Base-by-base conservation (phyloP, 2,113 vertebrate species). In the Rhabdornis inornatus region DNA sequence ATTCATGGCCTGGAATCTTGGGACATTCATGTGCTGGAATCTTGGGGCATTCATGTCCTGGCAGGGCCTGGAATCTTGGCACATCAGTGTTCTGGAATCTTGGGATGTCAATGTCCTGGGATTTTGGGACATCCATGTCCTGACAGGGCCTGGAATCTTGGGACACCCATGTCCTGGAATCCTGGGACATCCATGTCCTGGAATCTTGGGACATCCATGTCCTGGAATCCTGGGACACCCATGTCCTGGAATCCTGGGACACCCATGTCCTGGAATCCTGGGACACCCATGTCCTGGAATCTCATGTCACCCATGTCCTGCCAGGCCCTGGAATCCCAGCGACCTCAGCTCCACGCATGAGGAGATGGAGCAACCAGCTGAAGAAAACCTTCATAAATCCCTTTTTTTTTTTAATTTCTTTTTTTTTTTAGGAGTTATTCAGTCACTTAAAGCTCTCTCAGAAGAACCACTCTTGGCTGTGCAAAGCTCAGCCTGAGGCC, bases 271-370 rank as follows among this genome's bases (percentile, higher is more conserved):
- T 75, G 83, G 68, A 37, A 70, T 17, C 9, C 3, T 4, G 1
- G 16, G 22, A 3, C 7, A 27, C 19, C 39, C 45, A 10, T 6
- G 35, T 13, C 53, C 64, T 40, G 10, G 19, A 61, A 61, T 9
- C 24, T 9, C 4, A 5, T 5, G 6, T 6, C 24, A 18, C 28
- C 12, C 28, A 42, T 5, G 35, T 22, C 60, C 68, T 40, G 10
- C 18, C 28, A 64, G 8, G 21, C 16, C 45, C 56, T 77, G 86
- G 83, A 37, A 66, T 33, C 12, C 2, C 3, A 1, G 31, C 47
- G 80, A 74, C 42, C 57, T 55, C 91, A 42, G n/a, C 21, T 47
- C 37, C 5, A 10, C 0, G 0, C 10, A 5, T 0, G 6, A 37
- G 20, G 10, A 78, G 33, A 35, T 12, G 28, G 49, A 61, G 50